Base-by-base conservation (phyloP, 2,888 invertebrate species). In the Schizotus pectinicornis region DNA sequence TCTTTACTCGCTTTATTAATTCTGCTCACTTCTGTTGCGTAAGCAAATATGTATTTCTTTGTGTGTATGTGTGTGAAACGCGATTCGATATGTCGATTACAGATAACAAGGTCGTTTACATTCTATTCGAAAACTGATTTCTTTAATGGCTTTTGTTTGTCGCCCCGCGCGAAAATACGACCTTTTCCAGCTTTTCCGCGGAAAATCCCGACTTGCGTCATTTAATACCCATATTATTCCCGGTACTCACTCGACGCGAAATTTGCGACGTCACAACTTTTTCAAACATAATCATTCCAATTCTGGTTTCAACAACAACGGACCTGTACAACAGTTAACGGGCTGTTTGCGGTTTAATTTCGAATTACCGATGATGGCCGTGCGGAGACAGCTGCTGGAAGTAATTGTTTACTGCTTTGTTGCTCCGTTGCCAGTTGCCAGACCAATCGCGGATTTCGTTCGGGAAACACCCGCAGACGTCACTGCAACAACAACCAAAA, bases 91-190 rank as follows among this genome's bases (percentile, higher is more conserved):
- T 70, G 71, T 70, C 68, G 69, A 73, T 70, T 71, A 69, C 68
- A 69, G 72, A 74, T 73, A 74, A 73, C 73, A 74, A 75, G 74
- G 74, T 71, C 73, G 71, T 71, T 74, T 72, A 71, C 74, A 72
- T 74, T 74, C 74, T 72, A 73, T 68, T 69, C 67, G 67, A 69
- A 73, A 74, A 71, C 69, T 73, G 69, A 73, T 71, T 72, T 71
- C 62, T 67, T 59, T 59, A 56, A 60, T 51, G 53, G 34, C 54
- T 62, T 62, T 56, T 56, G 50, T 53, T 52, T 39, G 36, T 33
- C 6, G 9, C 14, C 14, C 30, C 39, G 7, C 9, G 8, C n/a
- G 36, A 50, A 56, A 49, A 56, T 42, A 50, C 49, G 31, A 30
- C 14, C 32, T 49, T 41, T 42, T 54, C 22, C 41, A 30, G 31